These are phyloP conservation scores for Pimpla rufipes DNA, from an alignment of 2,888 invertebrate species.

Conservation along the genomic window DNA sequence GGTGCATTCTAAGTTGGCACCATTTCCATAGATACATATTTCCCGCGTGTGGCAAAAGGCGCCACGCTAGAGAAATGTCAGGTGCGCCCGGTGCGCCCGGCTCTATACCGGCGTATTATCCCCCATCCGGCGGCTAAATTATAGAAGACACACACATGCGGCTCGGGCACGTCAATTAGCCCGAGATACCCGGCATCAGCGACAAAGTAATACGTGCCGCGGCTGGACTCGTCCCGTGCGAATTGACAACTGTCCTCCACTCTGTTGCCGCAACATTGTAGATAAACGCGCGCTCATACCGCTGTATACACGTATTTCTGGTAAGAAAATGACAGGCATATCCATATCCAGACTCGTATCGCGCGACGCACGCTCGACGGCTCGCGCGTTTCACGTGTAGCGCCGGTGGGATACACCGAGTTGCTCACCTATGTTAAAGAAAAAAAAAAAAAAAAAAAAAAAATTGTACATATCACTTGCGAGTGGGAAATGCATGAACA, in stretches of 20 bases:
- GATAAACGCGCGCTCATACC: no score
- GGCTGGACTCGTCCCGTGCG: constrained; percentile 19
- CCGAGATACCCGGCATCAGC: not conserved
- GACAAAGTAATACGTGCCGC: not conserved
- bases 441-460: not conserved
- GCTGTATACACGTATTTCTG: not conserved
- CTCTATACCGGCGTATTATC: not conserved
- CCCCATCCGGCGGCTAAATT: not conserved
- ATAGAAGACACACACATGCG: not conserved
- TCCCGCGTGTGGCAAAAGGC: not conserved
- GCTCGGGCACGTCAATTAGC: not conserved
- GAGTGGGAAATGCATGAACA: no score
- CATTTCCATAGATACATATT: not conserved
- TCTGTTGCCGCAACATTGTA: constrained; percentile 12
- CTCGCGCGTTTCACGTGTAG: not conserved
- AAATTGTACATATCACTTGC: not conserved
- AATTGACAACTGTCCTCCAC: constrained; percentile 33
- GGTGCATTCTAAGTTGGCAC: not conserved
- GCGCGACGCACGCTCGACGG: not conserved
- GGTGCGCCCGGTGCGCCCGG: not conserved
- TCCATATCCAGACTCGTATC: constrained; percentile 4
- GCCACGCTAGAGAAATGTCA: not conserved
- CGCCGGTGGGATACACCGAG: no score
- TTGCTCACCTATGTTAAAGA: no score
- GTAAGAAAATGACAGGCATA: constrained; percentile 12